phyloP scores from a whole-genome alignment of 2,113 vertebrate species.

The Uropsilus gracilis region DNA sequence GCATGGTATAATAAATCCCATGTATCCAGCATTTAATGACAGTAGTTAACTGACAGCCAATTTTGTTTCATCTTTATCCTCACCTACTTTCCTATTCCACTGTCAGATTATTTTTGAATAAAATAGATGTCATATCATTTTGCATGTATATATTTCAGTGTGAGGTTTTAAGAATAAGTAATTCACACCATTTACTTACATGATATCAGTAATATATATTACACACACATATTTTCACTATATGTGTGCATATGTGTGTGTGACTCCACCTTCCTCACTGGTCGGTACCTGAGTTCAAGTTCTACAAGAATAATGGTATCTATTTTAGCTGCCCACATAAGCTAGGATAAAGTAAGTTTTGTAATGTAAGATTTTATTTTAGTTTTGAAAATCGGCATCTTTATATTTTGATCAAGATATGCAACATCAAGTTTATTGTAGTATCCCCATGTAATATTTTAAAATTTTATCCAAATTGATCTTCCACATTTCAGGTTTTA shows the following conservation, averaged over 20 bases:
- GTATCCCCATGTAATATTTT: too few species aligned
- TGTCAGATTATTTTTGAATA: background rate
- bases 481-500: too few species aligned
- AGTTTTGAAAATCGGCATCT: too few species aligned
- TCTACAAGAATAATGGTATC: background rate
- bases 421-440: too few species aligned
- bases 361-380: too few species aligned
- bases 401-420: too few species aligned
- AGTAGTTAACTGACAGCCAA: background rate
- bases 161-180: conserved; percentile 9
- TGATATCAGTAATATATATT: background rate
- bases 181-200: background rate
- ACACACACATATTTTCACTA: too few species aligned
- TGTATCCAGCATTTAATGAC: background rate
- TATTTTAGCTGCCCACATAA: background rate
- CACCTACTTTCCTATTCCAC: background rate
- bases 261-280: background rate
- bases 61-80: background rate
- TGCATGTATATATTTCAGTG: background rate
- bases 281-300: background rate
- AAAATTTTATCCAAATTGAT: too few species aligned
- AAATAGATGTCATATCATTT: background rate
- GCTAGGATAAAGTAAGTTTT: background rate
- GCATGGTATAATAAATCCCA: background rate
- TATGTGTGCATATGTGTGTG: too few species aligned